Evolutionary conservation across 2,888 invertebrate genomes (phyloP), one percentile per base, ranked within the genome.

Genomic region (Heliconius ethilla): DNA sequence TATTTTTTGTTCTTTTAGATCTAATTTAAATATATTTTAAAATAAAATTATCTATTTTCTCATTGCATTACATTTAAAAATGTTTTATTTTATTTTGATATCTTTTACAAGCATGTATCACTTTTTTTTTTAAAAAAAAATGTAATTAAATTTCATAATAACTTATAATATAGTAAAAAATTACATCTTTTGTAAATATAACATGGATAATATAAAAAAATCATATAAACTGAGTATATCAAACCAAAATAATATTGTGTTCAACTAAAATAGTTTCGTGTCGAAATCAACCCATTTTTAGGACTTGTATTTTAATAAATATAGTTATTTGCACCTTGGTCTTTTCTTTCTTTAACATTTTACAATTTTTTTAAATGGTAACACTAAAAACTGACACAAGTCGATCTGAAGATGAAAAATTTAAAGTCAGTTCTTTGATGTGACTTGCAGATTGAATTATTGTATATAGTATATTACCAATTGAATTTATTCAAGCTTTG

Each of bases 221-320:
- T 6, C 27, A 51, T 40, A 27, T 40, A 65, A 75, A 76, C 78
- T 78, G 80, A 80, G 78, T 62, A 62, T 80, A 80, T 78, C 75
- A 27, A 62, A 78, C 80, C 80, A 80, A 80, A 78, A 80, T 78
- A 80, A 80, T 74, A 78, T 76, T 80, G 80, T 80, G 80, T 80
- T 80, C 80, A 80, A 73, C 45, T 72, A 69, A 51, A 79, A 51
- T 76, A 63, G 63, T 78, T 59, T 59, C n/a, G 62, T 74, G 25
- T 63, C 55, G 22, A 72, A 29, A 27, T 18, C 25, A 13, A 62
- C 13, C 13, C 15, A 27, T 63, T 27, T 62, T 25, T 63, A 63
- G 63, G 15, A 63, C 27, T 63, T 27, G 63, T 63, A 63, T 6
- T 27, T 63, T 27, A 63, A 63, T 63, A 63, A 27, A 62, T 62